phyloP scores from a whole-genome alignment of 2,797 vertebrate species.

The Periparus ater region DNA sequence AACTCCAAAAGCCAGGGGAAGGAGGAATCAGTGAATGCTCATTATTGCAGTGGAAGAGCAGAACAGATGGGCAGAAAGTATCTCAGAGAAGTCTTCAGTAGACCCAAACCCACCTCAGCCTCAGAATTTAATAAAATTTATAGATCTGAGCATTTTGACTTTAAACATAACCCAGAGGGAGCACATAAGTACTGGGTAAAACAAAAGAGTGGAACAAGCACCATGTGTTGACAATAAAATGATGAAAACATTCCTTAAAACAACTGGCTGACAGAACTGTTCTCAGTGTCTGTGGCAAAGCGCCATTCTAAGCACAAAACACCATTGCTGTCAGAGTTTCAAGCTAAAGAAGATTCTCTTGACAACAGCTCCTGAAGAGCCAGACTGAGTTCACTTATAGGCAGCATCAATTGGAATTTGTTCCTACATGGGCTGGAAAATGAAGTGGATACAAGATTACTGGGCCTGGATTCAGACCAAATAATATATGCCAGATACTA shows the following conservation, averaged over 20 bases:
- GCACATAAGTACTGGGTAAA: rapidly evolving
- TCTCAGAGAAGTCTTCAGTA: not conserved
- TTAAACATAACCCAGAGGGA: not conserved
- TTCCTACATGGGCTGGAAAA: not conserved
- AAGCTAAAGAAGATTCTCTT: not conserved
- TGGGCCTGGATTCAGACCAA: not conserved
- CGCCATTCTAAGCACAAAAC: not conserved
- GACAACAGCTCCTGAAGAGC: not conserved
- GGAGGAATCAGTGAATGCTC: not conserved
- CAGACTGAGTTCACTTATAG: not conserved
- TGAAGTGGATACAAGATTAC: not conserved
- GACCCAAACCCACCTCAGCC: not conserved
- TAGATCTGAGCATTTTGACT: not conserved
- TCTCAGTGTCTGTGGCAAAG: not conserved
- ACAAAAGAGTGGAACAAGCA: not conserved
- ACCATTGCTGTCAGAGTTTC: not conserved
- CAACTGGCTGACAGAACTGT: not conserved
- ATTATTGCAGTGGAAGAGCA: not conserved
- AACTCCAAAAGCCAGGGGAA: not conserved
- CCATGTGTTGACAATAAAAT: not conserved
- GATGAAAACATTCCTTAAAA: not conserved
- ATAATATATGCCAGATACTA: not conserved
- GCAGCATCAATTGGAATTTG: not conserved
- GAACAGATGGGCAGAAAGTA: not conserved
- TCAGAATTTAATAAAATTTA: not conserved